Percentiles rank a stretch among this genome's conserved stretches.
These are phyloP conservation scores for Okamejei kenojei DNA, from an alignment of 2,797 vertebrate species.

Conservation along the genomic window DNA sequence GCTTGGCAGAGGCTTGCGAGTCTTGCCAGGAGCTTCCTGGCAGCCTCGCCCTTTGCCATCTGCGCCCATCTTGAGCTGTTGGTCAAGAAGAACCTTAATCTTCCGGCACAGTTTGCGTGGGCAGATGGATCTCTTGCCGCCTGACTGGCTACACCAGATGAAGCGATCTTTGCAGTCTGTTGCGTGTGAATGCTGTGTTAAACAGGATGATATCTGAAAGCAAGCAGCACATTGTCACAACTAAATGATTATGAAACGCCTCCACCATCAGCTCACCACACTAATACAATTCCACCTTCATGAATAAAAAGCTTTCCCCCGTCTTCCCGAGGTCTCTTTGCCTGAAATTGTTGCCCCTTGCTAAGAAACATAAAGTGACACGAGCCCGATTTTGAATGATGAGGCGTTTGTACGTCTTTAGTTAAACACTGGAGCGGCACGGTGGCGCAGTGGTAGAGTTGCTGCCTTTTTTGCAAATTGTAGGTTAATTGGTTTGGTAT, in stretches of 20 bases:
- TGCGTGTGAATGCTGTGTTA: neutral
- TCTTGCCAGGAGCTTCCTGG: neutral
- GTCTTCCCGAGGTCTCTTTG: neutral
- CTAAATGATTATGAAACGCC: neutral
- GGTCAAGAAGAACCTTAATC: neutral
- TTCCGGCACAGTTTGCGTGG: neutral
- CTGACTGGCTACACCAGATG: neutral
- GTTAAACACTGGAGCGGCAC: neutral
- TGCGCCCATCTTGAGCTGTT: neutral
- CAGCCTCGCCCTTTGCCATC: neutral
- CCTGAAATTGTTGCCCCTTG: neutral
- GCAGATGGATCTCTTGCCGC: neutral
- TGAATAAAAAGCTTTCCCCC: neutral
- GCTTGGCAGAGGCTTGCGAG: neutral
- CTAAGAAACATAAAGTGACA: neutral
- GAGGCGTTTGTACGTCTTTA: neutral
- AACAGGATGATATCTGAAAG: neutral
- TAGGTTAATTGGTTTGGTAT: neutral
- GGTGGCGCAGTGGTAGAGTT: no score
- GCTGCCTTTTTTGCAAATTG: no score
- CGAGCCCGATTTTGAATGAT: neutral
- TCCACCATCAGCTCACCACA: neutral
- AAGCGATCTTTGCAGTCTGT: neutral
- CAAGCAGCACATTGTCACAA: constrained; percentile 21
- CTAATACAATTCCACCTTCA: neutral